A percentile compares a stretch with the other conserved stretches of the same genome.
phyloP scores from a whole-genome alignment of 2,797 vertebrate genomes.

The Heterohyrax brucei region DNA sequence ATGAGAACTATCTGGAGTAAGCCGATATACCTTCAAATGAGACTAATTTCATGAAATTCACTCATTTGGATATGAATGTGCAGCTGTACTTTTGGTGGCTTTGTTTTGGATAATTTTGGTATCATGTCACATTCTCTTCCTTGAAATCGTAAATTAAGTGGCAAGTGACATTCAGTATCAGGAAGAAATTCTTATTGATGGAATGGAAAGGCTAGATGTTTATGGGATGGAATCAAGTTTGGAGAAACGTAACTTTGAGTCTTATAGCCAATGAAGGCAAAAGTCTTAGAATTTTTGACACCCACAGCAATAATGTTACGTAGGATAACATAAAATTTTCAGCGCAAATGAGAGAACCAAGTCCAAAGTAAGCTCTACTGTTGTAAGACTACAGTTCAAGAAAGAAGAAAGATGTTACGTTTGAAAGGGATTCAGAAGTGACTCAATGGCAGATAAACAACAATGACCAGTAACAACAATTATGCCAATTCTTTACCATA shows the following conservation, averaged over 20 bases:
- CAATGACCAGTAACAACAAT: not conserved
- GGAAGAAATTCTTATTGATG: conserved; percentile 33
- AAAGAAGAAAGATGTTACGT: not conserved
- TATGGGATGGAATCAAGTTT: conserved; percentile 1
- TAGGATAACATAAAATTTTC: conserved; percentile 12
- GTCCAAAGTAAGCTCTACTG: not conserved
- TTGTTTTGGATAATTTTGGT: conserved; percentile 13
- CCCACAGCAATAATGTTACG: not conserved
- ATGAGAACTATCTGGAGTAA: conserved; percentile 13
- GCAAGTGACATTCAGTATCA: not conserved
- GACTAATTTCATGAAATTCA: not conserved
- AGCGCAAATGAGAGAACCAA: conserved; percentile 45
- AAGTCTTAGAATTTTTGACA: conserved; percentile 40
- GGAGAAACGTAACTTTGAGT: conserved; percentile 45
- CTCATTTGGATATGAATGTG: not conserved
- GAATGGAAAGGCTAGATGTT: conserved; percentile 19
- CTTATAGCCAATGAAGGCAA: not conserved
- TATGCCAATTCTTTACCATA: not conserved
- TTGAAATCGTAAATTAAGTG: conserved; percentile 2
- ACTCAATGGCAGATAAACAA: too few relatives aligned
- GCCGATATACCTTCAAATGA: not conserved
- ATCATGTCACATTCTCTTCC: not conserved
- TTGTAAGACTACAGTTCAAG: not conserved
- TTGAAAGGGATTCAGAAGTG: not conserved
- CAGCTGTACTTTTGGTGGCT: not conserved